Evolutionary conservation across 1,140 invertebrate genomes (phyloP).

Genomic region (Armadillidium nasatum): DNA sequence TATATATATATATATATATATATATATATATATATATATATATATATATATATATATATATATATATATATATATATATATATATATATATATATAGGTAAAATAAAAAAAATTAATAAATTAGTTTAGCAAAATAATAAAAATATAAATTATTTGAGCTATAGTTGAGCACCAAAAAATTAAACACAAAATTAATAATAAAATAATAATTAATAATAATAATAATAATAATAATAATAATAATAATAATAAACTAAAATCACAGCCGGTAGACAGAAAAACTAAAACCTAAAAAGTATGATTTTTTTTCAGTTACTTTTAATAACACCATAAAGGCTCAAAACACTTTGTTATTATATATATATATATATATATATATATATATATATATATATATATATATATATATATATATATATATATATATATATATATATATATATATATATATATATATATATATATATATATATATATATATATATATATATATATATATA

Average conservation of each 20-base stretch:
- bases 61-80: too few relatives aligned
- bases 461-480: too few relatives aligned
- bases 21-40: background rate
- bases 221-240: background rate
- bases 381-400: conserved; percentile 1
- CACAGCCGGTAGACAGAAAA: background rate
- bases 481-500: conserved; percentile 5
- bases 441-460: too few relatives aligned
- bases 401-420: conserved; percentile 22
- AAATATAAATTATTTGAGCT: conserved; percentile 3
- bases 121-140: conserved; percentile 8
- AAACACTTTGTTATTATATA: too few relatives aligned
- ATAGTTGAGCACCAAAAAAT: background rate
- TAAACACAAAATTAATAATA: background rate
- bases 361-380: too few relatives aligned
- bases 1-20: conserved; percentile 22
- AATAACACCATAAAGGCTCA: background rate
- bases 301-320: background rate
- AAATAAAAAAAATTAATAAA: background rate
- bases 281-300: background rate
- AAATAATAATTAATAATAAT: background rate
- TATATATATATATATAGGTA: too few relatives aligned
- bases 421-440: background rate
- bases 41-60: background rate
- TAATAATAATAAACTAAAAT: conserved; percentile 2